Percentiles rank a stretch among this genome's conserved stretches.
Evolutionary conservation across 1,140 invertebrate species (phyloP).

Genomic region (Schlechtendalia chinensis): DNA sequence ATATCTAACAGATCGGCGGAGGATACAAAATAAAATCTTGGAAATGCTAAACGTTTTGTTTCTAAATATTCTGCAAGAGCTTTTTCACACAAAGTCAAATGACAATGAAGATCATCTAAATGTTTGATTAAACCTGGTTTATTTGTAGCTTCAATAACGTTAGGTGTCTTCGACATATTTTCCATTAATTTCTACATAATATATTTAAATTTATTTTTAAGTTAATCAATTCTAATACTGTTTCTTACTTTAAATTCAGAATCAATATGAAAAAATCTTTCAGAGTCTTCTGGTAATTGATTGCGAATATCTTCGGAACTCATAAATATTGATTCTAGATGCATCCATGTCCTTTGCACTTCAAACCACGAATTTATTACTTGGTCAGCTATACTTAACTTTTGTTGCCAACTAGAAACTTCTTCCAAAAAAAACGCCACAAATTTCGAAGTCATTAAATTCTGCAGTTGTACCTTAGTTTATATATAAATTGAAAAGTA

Average conservation of each 20-base stretch:
- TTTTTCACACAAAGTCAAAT: conserved; percentile 92
- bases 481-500: too few species aligned
- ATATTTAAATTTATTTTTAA: not conserved
- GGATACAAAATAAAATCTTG: conserved; percentile 95
- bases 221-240: too few species aligned
- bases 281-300: conserved; percentile 89
- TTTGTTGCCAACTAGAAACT: conserved; percentile 91
- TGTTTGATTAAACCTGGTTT: conserved; percentile 73
- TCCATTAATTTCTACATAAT: conserved; percentile 60
- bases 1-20: conserved; percentile 95
- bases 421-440: conserved; percentile 93
- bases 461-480: conserved; percentile 81
- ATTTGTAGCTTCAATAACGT: conserved; percentile 89
- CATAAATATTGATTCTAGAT: conserved; percentile 96
- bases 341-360: conserved; percentile 94
- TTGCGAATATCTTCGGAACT: conserved; percentile 94
- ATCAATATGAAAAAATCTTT: conserved; percentile 89
- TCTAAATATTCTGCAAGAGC: conserved; percentile 94
- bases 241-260: conserved; percentile 75
- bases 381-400: conserved; percentile 89
- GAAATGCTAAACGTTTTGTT: conserved; percentile 95
- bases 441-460: conserved; percentile 94
- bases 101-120: conserved; percentile 79
- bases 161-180: conserved; percentile 74
- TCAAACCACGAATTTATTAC: conserved; percentile 92